phyloP scores from a whole-genome alignment of 2,797 vertebrate species.

The Parotocinclus haroldoi region DNA sequence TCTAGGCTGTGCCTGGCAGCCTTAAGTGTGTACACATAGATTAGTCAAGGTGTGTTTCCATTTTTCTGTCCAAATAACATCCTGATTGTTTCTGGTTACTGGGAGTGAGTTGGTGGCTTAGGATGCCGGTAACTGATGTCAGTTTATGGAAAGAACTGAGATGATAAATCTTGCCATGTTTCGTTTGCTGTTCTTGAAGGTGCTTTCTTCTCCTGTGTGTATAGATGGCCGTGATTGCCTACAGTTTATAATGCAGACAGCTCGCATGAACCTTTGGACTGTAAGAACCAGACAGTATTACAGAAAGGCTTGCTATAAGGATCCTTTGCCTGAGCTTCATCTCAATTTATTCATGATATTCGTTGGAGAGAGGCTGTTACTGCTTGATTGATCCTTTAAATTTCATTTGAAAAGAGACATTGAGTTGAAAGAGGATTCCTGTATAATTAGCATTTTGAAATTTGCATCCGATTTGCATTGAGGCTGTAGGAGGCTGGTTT shows the following conservation, averaged over 20 bases:
- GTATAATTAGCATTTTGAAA: slow-evolving; percentile 43
- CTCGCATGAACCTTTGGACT: background rate
- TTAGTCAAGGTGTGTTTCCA: background rate
- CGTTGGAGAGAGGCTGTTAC: slow-evolving; percentile 19
- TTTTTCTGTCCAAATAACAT: slow-evolving; percentile 7
- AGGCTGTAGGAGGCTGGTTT: background rate
- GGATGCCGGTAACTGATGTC: background rate
- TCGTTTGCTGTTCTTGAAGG: background rate
- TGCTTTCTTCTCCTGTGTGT: background rate
- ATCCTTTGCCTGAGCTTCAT: slow-evolving; percentile 17
- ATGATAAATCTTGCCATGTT: background rate
- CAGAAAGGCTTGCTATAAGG: slow-evolving; percentile 11
- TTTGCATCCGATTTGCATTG: slow-evolving; percentile 59
- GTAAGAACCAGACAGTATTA: slow-evolving; percentile 9
- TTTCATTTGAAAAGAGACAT: slow-evolving; percentile 23
- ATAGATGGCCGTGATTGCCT: background rate
- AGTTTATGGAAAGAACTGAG: too few species aligned
- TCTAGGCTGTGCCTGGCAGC: slow-evolving; percentile 44
- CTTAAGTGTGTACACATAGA: slow-evolving; percentile 7
- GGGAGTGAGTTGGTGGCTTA: background rate
- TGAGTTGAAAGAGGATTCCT: slow-evolving; percentile 23
- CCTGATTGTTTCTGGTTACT: background rate
- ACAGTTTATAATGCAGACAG: too few species aligned
- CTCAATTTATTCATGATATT: slow-evolving; percentile 24
- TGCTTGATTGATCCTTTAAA: slow-evolving; percentile 28